Percentiles rank a stretch among this genome's conserved stretches.
phyloP scores from a whole-genome alignment of 2,888 invertebrate species.

The Xestoiulus laeticollis region DNA sequence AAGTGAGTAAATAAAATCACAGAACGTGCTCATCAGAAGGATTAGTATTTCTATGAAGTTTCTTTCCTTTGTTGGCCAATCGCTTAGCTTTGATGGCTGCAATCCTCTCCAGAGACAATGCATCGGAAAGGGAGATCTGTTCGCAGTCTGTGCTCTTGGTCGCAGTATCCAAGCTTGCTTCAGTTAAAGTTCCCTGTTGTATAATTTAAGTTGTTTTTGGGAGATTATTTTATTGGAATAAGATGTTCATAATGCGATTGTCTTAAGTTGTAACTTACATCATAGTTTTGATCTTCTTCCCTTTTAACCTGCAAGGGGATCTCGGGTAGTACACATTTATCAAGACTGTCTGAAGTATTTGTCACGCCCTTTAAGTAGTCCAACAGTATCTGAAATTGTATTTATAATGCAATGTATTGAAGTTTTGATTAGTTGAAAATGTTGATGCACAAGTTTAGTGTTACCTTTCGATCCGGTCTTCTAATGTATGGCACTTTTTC shows the following conservation, averaged over 20 bases:
- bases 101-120: neutral
- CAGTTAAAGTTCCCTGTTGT: neutral
- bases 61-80: neutral
- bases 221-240: neutral
- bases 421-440: neutral
- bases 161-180: neutral
- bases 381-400: neutral
- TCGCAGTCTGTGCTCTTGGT: neutral
- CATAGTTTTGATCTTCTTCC: neutral
- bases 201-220: neutral
- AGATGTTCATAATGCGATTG: neutral
- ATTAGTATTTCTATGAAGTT: neutral
- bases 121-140: neutral
- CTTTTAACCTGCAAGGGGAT: neutral
- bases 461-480: constrained; percentile 17
- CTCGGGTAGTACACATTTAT: neutral
- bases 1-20: neutral
- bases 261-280: neutral
- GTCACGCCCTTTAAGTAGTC: neutral
- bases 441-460: too few relatives aligned
- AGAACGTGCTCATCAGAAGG: neutral
- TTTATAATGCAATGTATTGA: neutral
- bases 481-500: neutral
- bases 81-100: neutral
- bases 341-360: neutral